phyloP scores from a whole-genome alignment of 2,113 vertebrate genomes.

The Ia io region DNA sequence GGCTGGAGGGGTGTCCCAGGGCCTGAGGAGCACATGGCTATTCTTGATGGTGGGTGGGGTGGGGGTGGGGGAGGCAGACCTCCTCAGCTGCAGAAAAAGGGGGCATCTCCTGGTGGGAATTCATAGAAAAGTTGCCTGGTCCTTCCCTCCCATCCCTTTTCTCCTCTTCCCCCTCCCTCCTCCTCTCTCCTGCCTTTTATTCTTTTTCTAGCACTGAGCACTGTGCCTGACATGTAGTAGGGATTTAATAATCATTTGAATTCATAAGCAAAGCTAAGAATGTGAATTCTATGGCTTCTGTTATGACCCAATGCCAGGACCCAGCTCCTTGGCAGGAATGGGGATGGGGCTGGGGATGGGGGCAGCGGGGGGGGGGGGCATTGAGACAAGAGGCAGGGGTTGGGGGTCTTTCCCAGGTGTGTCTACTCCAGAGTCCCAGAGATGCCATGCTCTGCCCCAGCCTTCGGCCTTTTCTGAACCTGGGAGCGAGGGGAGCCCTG shows the following conservation, averaged over 20 bases:
- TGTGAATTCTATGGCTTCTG: background rate
- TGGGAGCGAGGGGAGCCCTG: background rate
- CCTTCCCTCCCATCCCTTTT: background rate
- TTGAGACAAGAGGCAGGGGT: background rate
- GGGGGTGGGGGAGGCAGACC: background rate
- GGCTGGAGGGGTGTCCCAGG: background rate
- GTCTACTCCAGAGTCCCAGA: background rate
- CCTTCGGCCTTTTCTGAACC: background rate
- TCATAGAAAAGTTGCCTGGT: background rate
- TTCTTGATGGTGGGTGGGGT: background rate
- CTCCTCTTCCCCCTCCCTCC: background rate
- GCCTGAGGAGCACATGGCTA: background rate
- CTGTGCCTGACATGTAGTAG: background rate
- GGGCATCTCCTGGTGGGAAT: background rate
- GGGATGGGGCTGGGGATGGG: background rate
- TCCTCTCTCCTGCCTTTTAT: background rate
- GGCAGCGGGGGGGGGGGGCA: rapidly evolving
- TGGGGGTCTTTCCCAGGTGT: background rate
- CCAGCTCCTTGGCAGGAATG: background rate
- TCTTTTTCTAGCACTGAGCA: background rate
- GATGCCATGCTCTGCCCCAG: background rate
- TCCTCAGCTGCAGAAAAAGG: background rate
- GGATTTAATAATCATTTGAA: background rate
- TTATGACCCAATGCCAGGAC: background rate
- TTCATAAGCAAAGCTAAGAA: background rate